Evolutionary conservation across 2,113 vertebrate species (phyloP).

Genomic region (Alligator mississippiensis): DNA sequence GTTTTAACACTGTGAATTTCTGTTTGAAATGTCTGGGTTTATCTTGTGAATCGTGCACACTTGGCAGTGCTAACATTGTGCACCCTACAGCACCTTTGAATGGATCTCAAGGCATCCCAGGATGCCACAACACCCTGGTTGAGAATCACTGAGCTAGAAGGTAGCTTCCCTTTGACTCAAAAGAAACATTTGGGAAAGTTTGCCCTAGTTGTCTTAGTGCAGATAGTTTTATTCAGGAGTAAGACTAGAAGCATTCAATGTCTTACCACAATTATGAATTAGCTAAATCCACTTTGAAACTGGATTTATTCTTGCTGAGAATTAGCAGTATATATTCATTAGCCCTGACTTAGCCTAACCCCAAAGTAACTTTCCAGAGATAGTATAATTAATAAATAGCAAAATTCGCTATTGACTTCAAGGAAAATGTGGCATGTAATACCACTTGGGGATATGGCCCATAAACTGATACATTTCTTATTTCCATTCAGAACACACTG

Average conservation of each 20-base stretch:
- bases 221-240: constrained; percentile 17
- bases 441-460: neutral
- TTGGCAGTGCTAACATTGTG: too few species aligned
- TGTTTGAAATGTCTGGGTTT: too few species aligned
- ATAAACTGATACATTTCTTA: neutral
- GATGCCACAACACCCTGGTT: too few species aligned
- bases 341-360: constrained; percentile 44
- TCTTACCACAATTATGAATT: too few species aligned
- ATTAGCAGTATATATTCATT: neutral
- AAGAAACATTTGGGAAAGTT: too few species aligned
- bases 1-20: too few species aligned
- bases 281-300: constrained; percentile 10
- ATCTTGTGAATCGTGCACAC: too few species aligned
- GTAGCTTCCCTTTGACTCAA: too few species aligned
- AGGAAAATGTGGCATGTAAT: neutral
- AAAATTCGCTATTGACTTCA: constrained; percentile 8
- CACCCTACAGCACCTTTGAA: too few species aligned
- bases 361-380: constrained; percentile 20
- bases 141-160: too few species aligned
- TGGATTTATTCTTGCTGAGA: constrained; percentile 57
- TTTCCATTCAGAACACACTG: constrained; percentile 75
- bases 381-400: neutral
- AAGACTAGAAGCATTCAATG: constrained; percentile 23
- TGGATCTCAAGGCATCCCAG: too few species aligned
- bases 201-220: neutral